Evolutionary conservation across 2,797 vertebrate species (phyloP).

Genomic region (Malacoraja senta): DNA sequence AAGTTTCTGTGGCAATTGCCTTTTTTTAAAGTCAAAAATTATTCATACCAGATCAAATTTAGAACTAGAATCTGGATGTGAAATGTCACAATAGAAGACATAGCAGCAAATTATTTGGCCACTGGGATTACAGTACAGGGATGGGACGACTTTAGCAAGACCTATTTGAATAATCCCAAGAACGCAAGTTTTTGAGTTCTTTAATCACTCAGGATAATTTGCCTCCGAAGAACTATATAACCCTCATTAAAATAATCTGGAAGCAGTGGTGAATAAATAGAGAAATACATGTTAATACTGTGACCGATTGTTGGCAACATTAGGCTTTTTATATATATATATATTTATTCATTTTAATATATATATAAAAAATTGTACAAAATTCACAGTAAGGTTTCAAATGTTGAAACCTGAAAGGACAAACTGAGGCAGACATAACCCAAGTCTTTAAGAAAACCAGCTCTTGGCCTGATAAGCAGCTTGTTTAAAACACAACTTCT

Average conservation of each 20-base stretch:
- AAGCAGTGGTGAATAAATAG: slow-evolving; percentile 55
- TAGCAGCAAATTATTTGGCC: slow-evolving; percentile 99
- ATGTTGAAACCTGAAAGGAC: slow-evolving; percentile 61
- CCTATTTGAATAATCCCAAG: slow-evolving; percentile 76
- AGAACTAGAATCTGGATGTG: slow-evolving; percentile 99
- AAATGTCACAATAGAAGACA: slow-evolving; percentile 99
- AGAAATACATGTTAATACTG: slow-evolving; percentile 94
- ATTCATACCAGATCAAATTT: slow-evolving; percentile 94
- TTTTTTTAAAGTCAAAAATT: slow-evolving; percentile 54
- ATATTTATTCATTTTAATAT: slow-evolving; percentile 48
- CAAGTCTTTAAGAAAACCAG: slow-evolving; percentile 60
- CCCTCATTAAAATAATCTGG: slow-evolving; percentile 43
- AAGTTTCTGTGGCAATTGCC: slow-evolving; percentile 94
- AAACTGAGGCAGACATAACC: slow-evolving; percentile 62
- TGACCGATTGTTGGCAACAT: slow-evolving; percentile 85
- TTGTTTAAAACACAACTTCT: slow-evolving; percentile 43
- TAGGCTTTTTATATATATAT: slow-evolving; percentile 55
- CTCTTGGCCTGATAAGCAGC: slow-evolving; percentile 51
- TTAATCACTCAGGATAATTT: slow-evolving; percentile 76
- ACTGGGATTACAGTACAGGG: slow-evolving; percentile 88
- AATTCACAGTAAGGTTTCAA: slow-evolving; percentile 85
- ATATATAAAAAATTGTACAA: slow-evolving; percentile 69
- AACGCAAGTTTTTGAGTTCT: slow-evolving; percentile 67
- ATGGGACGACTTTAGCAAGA: slow-evolving; percentile 71
- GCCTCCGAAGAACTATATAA: slow-evolving; percentile 67